phyloP scores from a whole-genome alignment of 1,140 invertebrate genomes.

The Drosophila pruinosa region DNA sequence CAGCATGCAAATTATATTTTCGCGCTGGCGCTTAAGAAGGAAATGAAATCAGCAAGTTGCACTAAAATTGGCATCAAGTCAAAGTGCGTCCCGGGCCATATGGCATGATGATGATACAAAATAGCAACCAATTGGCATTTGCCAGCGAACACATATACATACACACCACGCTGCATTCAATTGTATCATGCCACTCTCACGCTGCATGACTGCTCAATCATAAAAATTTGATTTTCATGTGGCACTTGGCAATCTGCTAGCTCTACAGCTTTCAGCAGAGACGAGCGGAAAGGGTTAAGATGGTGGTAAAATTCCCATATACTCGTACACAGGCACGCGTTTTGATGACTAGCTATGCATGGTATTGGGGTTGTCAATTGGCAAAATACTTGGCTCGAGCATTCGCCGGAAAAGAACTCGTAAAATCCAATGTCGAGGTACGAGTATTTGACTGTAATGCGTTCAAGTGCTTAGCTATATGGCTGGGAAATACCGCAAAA shows the following conservation, averaged over 20 bases:
- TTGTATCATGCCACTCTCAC: constrained; percentile 28
- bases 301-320: constrained; percentile 11
- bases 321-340: not conserved
- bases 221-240: constrained; percentile 76
- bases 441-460: constrained; percentile 5
- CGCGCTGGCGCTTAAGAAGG: constrained; percentile 65
- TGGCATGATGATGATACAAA: constrained; percentile 72
- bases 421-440: constrained; percentile 10
- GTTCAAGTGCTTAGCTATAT: not conserved
- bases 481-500: not conserved
- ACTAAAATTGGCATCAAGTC: constrained; percentile 70
- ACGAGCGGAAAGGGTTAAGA: not conserved
- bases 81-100: constrained; percentile 68
- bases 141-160: not conserved
- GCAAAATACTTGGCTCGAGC: constrained; percentile 21
- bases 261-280: not conserved
- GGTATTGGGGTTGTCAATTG: constrained; percentile 37
- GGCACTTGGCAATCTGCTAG: constrained; percentile 46
- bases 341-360: constrained; percentile 15
- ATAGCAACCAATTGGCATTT: constrained; percentile 49
- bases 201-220: constrained; percentile 75
- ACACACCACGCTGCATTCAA: constrained; percentile 7
- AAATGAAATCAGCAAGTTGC: constrained; percentile 73
- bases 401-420: constrained; percentile 22
- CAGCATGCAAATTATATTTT: constrained; percentile 68